A percentile compares a stretch with the other conserved stretches of the same genome.
These are phyloP conservation scores for Mastomys natalensis DNA, from an alignment of 2,113 vertebrate genomes.

Conservation along the genomic window DNA sequence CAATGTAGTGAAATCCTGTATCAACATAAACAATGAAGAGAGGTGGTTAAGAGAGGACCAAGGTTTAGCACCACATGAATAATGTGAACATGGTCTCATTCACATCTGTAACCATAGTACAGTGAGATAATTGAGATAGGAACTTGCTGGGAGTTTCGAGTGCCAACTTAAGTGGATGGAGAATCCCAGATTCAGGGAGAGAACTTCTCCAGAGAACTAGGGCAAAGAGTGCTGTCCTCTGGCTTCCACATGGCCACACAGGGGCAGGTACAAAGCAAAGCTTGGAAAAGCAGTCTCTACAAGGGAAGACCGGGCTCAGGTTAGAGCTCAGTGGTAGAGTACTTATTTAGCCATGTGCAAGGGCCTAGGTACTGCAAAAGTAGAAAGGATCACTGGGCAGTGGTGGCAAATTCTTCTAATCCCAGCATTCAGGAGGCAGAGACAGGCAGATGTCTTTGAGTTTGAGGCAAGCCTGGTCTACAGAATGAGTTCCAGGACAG, in stretches of 20 bases:
- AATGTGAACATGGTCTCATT: neutral
- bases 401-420: neutral
- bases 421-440: neutral
- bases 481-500: neutral
- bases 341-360: neutral
- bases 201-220: neutral
- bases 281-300: neutral
- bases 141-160: neutral
- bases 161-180: neutral
- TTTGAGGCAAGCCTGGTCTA: neutral
- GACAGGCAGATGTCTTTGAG: too few relatives aligned
- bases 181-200: neutral
- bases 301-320: neutral
- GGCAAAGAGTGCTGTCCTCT: neutral
- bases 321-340: neutral
- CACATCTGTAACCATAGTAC: neutral
- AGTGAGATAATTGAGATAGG: neutral
- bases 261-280: neutral
- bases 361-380: neutral
- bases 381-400: neutral
- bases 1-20: neutral
- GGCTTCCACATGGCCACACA: neutral
- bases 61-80: neutral
- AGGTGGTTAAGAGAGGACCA: neutral
- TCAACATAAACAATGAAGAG: neutral